Conservation (phyloP, 2,797 vertebrate genomes). For the Pseudochirops cupreus region DNA sequence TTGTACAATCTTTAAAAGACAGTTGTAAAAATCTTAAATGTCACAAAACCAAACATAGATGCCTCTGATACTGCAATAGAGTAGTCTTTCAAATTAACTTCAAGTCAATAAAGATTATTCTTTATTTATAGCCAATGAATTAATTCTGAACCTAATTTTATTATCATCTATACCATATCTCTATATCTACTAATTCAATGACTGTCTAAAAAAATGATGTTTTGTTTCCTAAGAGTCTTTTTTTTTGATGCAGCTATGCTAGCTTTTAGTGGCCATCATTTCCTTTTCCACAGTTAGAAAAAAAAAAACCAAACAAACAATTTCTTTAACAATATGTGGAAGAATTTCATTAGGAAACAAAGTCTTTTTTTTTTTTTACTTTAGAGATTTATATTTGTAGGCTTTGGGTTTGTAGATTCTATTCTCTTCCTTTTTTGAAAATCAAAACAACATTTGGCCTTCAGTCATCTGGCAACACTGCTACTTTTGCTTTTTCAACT, state of each 20-base stretch:
- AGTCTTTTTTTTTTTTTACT: not conserved
- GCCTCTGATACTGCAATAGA: no score
- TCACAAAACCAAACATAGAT: no score
- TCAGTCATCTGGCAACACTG: not conserved
- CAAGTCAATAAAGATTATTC: not conserved
- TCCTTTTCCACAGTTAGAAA: not conserved
- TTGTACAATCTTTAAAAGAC: no score
- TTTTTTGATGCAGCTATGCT: not conserved
- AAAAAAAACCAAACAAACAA: not conserved
- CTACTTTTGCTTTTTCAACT: not conserved
- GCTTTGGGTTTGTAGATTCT: not conserved
- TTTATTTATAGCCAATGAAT: not conserved
- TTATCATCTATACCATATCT: not conserved
- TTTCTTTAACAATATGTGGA: not conserved
- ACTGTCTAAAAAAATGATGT: not conserved
- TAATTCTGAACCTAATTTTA: not conserved
- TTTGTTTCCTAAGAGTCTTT: not conserved
- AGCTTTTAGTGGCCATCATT: not conserved
- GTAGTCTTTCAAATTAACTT: not conserved
- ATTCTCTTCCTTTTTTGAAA: not conserved
- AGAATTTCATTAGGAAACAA: not conserved
- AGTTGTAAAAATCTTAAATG: no score
- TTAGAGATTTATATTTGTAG: not conserved
- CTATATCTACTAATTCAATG: not conserved
- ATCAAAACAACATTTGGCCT: not conserved